These are phyloP conservation scores for Phania funesta DNA, from an alignment of 2,888 invertebrate genomes.

Conservation along the genomic window DNA sequence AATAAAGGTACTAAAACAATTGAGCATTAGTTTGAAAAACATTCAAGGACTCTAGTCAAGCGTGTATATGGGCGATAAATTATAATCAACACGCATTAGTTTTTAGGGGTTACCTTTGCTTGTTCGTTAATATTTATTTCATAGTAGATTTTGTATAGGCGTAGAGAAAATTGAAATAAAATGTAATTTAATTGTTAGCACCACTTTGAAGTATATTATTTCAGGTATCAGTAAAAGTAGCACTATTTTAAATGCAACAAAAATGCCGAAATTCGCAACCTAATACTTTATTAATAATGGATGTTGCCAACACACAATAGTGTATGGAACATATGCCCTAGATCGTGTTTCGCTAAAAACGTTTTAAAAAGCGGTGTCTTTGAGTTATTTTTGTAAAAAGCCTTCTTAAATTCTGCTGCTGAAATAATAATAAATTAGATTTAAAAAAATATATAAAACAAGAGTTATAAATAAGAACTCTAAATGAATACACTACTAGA, in stretches of 20 bases:
- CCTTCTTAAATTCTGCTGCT: too few relatives aligned
- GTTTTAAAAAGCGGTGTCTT: too few relatives aligned
- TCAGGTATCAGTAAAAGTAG: constrained; percentile 54
- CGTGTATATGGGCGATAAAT: constrained; percentile 57
- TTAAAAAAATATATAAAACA: too few relatives aligned
- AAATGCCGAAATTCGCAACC: constrained; percentile 31
- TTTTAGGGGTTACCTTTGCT: constrained; percentile 30
- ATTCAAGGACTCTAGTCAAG: constrained; percentile 64
- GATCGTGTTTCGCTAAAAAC: constrained; percentile 21
- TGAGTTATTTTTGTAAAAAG: too few relatives aligned
- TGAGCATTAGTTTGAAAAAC: constrained; percentile 49
- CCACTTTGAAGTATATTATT: constrained; percentile 61
- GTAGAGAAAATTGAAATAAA: constrained; percentile 44
- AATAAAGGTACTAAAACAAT: constrained; percentile 36
- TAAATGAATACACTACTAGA: too few relatives aligned
- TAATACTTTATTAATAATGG: constrained; percentile 19
- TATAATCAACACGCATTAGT: constrained; percentile 46
- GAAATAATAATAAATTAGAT: too few relatives aligned
- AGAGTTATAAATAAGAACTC: too few relatives aligned
- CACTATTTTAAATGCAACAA: constrained; percentile 23
- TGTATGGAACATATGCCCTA: background rate
- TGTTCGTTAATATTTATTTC: constrained; percentile 16
- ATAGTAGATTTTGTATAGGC: constrained; percentile 3
- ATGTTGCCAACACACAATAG: background rate
- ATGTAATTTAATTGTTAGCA: constrained; percentile 61